Conservation (phyloP, 2,113 vertebrate genomes). For the Syngnathoides biaculeatus region DNA sequence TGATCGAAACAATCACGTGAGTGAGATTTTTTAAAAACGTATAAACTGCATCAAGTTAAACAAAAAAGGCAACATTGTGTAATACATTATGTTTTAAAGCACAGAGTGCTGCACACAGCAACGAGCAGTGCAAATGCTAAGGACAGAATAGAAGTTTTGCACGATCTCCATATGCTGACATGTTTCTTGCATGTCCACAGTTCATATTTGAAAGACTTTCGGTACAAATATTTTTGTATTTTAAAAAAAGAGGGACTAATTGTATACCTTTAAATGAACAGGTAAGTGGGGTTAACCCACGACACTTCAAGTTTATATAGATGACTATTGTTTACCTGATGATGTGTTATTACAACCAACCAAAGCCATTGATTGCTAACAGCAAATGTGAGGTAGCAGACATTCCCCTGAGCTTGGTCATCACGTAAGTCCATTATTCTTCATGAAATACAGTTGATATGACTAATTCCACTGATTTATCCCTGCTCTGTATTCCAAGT, state of each 20-base stretch:
- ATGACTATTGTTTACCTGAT: constrained; percentile 24
- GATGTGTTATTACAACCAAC: constrained; percentile 30
- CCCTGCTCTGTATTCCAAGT: constrained; percentile 1
- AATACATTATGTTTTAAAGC: too few species aligned
- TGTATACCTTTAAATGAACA: not conserved
- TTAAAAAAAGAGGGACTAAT: not conserved
- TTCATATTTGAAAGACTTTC: too few species aligned
- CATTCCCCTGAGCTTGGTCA: constrained; percentile 38
- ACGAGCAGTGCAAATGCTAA: too few species aligned
- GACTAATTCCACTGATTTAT: constrained; percentile 7
- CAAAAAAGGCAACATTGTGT: too few species aligned
- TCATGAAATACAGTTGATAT: constrained; percentile 14
- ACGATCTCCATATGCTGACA: too few species aligned
- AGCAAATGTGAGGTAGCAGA: constrained; percentile 52
- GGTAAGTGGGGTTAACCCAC: constrained; percentile 12
- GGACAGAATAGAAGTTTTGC: too few species aligned
- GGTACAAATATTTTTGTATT: too few species aligned
- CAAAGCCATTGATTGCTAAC: constrained; percentile 39
- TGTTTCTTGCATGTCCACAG: too few species aligned
- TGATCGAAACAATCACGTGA: too few species aligned
- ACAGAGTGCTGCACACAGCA: too few species aligned
- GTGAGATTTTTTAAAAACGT: too few species aligned
- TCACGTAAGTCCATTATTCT: constrained; percentile 26
- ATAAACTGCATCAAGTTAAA: too few species aligned
- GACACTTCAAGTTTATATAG: constrained; percentile 28